phyloP scores from a whole-genome alignment of 2,113 vertebrate species.

The Struthidea cinerea region DNA sequence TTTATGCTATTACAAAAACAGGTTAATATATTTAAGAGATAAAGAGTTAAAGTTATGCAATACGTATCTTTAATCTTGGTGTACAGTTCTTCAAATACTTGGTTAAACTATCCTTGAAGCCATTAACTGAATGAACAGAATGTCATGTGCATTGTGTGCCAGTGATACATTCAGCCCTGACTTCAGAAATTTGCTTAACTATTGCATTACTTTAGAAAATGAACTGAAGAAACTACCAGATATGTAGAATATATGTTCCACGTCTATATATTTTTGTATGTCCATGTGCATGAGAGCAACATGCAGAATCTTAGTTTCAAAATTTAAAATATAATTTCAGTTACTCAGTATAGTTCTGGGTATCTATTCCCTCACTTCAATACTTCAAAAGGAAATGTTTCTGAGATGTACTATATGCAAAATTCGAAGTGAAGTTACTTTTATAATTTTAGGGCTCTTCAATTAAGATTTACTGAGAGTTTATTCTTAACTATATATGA shows the following conservation, averaged over 20 bases:
- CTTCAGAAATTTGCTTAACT: background rate
- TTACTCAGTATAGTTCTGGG: rapidly evolving
- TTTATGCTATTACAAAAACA: background rate
- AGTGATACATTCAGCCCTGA: background rate
- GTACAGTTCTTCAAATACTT: background rate
- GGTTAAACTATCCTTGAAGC: background rate
- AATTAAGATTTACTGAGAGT: background rate
- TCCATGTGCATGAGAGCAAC: background rate
- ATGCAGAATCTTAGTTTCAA: background rate
- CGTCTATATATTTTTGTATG: background rate
- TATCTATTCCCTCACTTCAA: background rate
- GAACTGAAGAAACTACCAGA: background rate
- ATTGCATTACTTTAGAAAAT: background rate
- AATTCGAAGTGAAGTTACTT: background rate
- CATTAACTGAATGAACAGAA: background rate
- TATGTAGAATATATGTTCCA: background rate
- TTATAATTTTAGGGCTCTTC: background rate
- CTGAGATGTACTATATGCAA: background rate
- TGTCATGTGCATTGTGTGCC: background rate
- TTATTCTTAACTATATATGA: background rate
- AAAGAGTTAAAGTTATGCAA: background rate
- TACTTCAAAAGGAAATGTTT: background rate
- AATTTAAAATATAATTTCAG: background rate
- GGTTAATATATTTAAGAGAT: background rate
- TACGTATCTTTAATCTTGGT: background rate